These are phyloP conservation scores for Procambarus clarkii DNA, from an alignment of 1,140 invertebrate genomes.

Conservation along the genomic window DNA sequence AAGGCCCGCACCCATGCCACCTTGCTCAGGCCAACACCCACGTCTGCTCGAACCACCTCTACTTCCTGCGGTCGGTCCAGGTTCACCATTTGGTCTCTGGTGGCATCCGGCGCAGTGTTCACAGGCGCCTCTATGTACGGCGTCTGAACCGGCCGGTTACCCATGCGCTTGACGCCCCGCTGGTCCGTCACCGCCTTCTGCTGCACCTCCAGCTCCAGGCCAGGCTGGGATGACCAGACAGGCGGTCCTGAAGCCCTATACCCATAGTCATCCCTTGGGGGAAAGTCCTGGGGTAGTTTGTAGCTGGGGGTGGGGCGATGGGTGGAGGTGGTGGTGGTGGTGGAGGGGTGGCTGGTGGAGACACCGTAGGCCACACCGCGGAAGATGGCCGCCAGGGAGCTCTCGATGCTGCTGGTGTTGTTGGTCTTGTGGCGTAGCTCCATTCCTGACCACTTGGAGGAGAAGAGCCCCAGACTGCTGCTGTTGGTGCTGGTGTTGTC, in stretches of 20 bases:
- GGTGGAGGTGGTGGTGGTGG: conserved; percentile 14
- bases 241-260: conserved; percentile 3
- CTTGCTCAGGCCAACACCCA: conserved; percentile 51
- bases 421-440: conserved; percentile 32
- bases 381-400: conserved; percentile 69
- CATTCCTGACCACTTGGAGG: conserved; percentile 33
- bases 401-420: conserved; percentile 61
- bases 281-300: conserved; percentile 2
- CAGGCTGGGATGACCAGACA: neutral
- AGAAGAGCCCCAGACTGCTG: conserved; percentile 34
- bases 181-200: conserved; percentile 44
- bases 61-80: neutral
- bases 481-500: conserved; percentile 37
- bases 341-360: conserved; percentile 47
- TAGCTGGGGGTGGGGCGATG: conserved; percentile 12
- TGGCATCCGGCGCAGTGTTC: neutral
- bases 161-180: conserved; percentile 22
- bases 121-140: conserved; percentile 43
- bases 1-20: conserved; percentile 59
- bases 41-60: conserved; percentile 51
- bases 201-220: conserved; percentile 15
- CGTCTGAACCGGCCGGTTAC: conserved; percentile 39
- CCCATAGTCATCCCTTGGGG: conserved; percentile 24
- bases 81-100: neutral
- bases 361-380: conserved; percentile 68